phyloP scores from a whole-genome alignment of 1,140 invertebrate species.

The Scaptomyza pallida region DNA sequence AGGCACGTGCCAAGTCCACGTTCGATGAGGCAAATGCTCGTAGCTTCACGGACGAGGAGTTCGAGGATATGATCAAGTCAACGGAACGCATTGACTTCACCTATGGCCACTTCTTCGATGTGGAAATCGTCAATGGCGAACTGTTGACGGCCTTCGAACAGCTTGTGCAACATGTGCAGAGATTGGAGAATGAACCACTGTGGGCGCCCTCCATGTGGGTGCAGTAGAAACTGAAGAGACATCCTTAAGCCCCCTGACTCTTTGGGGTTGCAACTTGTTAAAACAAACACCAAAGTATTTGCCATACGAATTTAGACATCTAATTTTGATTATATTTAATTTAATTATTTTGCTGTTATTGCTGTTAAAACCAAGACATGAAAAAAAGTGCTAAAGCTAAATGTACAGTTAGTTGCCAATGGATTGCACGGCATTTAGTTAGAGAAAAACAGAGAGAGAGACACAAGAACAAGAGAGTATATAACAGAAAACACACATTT shows the following conservation, averaged over 20 bases:
- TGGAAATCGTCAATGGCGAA: conserved; percentile 95
- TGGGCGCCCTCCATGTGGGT: conserved; percentile 99
- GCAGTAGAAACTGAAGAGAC: conserved; percentile 86
- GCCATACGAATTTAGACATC: conserved; percentile 76
- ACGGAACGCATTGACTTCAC: conserved; percentile 96
- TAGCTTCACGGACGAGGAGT: conserved; percentile 97
- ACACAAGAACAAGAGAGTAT: conserved; percentile 20
- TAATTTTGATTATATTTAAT: conserved; percentile 1
- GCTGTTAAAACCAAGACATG: conserved; percentile 3
- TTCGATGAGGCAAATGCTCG: conserved; percentile 95
- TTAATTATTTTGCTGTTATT: conserved; percentile 3
- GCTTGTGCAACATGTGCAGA: conserved; percentile 91
- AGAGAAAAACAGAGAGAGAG: no score
- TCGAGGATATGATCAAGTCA: conserved; percentile 94
- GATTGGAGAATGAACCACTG: conserved; percentile 95
- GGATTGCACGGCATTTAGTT: conserved; percentile 48
- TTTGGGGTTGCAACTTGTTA: conserved; percentile 44
- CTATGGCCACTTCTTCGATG: conserved; percentile 98
- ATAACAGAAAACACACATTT: conserved; percentile 1
- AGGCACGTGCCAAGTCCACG: conserved; percentile 92
- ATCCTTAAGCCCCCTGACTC: conserved; percentile 14
- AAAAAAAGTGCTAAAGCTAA: conserved; percentile 43
- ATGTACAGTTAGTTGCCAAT: conserved; percentile 48
- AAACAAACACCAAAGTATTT: conserved; percentile 75
- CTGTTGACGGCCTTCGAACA: conserved; percentile 94